These are phyloP conservation scores for Musca domestica DNA, from an alignment of 1,140 invertebrate genomes.

Conservation along the genomic window DNA sequence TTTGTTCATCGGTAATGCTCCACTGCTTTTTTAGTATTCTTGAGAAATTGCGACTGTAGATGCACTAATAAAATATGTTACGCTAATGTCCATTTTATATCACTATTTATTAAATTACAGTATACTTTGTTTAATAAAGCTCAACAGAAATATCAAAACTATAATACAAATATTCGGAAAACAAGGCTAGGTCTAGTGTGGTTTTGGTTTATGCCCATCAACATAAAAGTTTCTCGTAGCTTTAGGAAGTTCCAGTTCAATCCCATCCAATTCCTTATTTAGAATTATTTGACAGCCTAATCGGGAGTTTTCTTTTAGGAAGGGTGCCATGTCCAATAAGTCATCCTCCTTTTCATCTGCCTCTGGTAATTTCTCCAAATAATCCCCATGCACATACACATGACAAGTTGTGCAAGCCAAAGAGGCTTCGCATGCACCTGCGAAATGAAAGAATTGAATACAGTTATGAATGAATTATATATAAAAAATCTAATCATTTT, in stretches of 20 bases:
- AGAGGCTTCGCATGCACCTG: conserved; percentile 94
- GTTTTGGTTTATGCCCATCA: conserved; percentile 91
- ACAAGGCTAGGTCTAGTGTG: conserved; percentile 63
- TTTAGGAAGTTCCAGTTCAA: conserved; percentile 81
- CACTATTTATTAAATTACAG: too few species aligned
- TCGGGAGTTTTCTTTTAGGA: conserved; percentile 93
- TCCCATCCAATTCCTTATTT: conserved; percentile 88
- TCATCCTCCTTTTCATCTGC: conserved; percentile 94
- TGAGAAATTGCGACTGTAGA: too few species aligned
- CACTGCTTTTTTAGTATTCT: too few species aligned
- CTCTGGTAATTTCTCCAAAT: conserved; percentile 71
- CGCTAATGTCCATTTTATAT: too few species aligned
- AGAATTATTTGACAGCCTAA: conserved; percentile 93
- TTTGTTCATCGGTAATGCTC: too few species aligned
- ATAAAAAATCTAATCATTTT: background rate
- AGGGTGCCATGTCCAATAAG: conserved; percentile 94
- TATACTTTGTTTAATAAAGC: too few species aligned
- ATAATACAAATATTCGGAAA: background rate
- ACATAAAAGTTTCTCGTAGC: conserved; percentile 98
- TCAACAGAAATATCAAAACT: too few species aligned
- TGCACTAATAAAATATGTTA: too few species aligned
- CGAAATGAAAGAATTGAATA: background rate
- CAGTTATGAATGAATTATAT: too few species aligned
- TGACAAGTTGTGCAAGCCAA: conserved; percentile 98
- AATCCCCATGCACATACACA: conserved; percentile 85